Evolutionary conservation across 2,797 vertebrate genomes (phyloP).

Genomic region (Sylvilagus floridanus): DNA sequence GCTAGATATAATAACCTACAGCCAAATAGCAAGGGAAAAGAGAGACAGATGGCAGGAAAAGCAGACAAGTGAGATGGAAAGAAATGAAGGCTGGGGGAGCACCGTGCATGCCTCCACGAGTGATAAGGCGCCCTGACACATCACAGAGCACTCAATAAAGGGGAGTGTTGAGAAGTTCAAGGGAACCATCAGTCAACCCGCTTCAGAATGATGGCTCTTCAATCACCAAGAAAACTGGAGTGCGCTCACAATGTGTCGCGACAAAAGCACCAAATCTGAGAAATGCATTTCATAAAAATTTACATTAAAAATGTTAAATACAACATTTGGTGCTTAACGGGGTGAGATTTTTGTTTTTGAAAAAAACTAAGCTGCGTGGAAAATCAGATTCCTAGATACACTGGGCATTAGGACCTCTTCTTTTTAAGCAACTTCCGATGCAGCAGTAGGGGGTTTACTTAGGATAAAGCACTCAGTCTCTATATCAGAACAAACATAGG

Average conservation of each 20-base stretch:
- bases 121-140: background rate
- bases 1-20: background rate
- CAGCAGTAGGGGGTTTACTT: constrained; percentile 30
- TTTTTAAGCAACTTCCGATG: constrained; percentile 33
- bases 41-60: background rate
- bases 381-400: constrained; percentile 45
- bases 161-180: background rate
- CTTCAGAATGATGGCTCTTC: background rate
- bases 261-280: background rate
- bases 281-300: background rate
- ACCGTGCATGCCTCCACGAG: no score
- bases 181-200: background rate
- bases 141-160: background rate
- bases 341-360: constrained; percentile 2
- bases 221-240: background rate
- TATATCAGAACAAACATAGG: constrained; percentile 45
- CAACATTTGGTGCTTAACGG: background rate
- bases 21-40: background rate
- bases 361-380: constrained; percentile 37
- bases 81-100: background rate
- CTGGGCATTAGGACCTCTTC: background rate
- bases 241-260: background rate
- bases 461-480: constrained; percentile 33
- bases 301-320: background rate
- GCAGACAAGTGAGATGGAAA: background rate